Conservation (phyloP, 2,888 invertebrate genomes). For the Idaea biselata region DNA sequence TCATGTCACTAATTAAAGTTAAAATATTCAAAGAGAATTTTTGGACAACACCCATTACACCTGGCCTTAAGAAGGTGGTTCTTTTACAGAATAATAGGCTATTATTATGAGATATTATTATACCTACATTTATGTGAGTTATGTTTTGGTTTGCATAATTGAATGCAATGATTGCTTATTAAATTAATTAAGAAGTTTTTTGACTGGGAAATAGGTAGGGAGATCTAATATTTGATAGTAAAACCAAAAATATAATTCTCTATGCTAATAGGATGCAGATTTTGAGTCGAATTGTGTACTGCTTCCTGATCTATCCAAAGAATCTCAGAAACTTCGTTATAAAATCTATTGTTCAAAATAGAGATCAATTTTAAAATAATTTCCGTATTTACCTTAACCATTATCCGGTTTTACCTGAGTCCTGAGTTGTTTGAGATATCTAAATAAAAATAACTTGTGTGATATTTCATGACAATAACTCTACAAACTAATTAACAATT, state of each 20-base stretch:
- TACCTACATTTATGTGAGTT: background rate
- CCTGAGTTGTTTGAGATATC: no score
- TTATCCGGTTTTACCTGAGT: no score
- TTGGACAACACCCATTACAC: conserved; percentile 9
- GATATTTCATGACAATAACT: no score
- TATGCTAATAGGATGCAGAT: background rate
- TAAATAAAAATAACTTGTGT: no score
- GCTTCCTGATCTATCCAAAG: background rate
- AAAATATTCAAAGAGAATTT: conserved; percentile 1
- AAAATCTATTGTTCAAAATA: no score
- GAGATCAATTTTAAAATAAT: no score
- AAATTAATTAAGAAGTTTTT: background rate
- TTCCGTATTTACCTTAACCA: no score
- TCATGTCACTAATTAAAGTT: conserved; percentile 15
- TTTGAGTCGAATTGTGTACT: background rate
- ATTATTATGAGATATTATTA: conserved; percentile 9
- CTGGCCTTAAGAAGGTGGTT: conserved; percentile 9
- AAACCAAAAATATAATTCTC: background rate
- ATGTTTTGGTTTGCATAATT: background rate
- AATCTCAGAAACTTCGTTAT: no score
- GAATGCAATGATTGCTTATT: background rate
- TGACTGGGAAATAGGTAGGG: background rate
- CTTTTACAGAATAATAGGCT: conserved; percentile 13
- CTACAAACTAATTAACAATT: no score
- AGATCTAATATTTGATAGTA: background rate